Percentiles rank a stretch among this genome's conserved stretches.
phyloP scores from a whole-genome alignment of 1,140 invertebrate species.

The Drosophila azteca region DNA sequence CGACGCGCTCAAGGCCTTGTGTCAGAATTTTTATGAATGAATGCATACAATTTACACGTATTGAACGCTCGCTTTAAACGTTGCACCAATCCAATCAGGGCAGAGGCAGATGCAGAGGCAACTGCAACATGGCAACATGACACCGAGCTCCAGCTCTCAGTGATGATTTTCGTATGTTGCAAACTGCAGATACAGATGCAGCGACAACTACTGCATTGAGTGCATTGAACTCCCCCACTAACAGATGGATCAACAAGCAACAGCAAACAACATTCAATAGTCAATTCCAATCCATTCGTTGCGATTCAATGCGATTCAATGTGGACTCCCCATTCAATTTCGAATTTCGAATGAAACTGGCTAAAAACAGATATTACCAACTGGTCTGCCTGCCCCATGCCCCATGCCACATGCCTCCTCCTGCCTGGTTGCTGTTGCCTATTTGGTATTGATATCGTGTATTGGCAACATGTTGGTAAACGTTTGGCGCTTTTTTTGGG shows the following conservation, averaged over 20 bases:
- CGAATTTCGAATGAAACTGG: constrained; percentile 23
- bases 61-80: constrained; percentile 40
- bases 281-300: constrained; percentile 44
- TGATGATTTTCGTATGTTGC: constrained; percentile 35
- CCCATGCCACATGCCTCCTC: constrained; percentile 5
- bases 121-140: constrained; percentile 28
- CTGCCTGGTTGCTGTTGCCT: constrained; percentile 9
- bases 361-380: constrained; percentile 56
- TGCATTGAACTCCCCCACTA: constrained; percentile 39
- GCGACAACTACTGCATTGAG: not conserved
- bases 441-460: constrained; percentile 48
- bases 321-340: constrained; percentile 3
- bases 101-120: not conserved
- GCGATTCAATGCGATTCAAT: constrained; percentile 42
- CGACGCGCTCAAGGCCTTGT: constrained; percentile 51
- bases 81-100: constrained; percentile 27
- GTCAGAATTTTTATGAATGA: constrained; percentile 66
- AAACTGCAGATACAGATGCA: constrained; percentile 12
- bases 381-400: constrained; percentile 24
- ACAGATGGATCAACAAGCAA: constrained; percentile 54
- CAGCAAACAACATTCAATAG: constrained; percentile 31
- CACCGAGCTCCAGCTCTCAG: constrained; percentile 19
- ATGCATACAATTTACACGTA: constrained; percentile 58
- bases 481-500: constrained; percentile 41
- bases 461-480: constrained; percentile 33